phyloP scores from a whole-genome alignment of 2,888 invertebrate genomes.

The Sisyra nigra region DNA sequence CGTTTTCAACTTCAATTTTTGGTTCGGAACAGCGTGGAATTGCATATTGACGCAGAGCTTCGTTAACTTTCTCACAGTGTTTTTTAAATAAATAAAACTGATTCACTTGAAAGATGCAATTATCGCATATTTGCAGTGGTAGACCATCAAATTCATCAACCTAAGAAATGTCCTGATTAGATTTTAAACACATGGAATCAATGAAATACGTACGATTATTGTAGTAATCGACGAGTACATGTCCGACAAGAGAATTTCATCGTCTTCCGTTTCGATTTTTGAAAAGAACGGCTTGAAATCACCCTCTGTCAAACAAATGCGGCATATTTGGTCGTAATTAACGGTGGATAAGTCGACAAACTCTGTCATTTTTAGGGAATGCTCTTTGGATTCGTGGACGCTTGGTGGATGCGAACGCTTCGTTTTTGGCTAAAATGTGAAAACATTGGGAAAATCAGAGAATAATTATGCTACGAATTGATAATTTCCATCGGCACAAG shows the following conservation, averaged over 20 bases:
- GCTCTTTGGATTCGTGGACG: too few relatives aligned
- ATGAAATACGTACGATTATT: not conserved
- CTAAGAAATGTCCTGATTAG: not conserved
- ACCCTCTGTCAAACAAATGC: not conserved
- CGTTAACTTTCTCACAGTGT: not conserved
- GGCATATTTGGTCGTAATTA: not conserved
- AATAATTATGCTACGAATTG: too few relatives aligned
- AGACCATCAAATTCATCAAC: not conserved
- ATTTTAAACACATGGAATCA: not conserved
- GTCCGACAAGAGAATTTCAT: not conserved
- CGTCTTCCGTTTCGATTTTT: not conserved
- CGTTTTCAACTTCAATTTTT: too few relatives aligned
- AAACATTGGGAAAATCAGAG: too few relatives aligned
- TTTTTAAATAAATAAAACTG: not conserved
- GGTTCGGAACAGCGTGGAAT: too few relatives aligned
- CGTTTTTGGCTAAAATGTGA: too few relatives aligned
- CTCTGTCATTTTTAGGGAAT: not conserved
- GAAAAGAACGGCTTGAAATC: not conserved
- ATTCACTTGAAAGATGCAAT: not conserved
- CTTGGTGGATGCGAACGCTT: too few relatives aligned
- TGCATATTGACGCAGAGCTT: not conserved
- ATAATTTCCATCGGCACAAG: too few relatives aligned
- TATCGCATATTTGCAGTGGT: not conserved
- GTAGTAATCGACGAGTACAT: not conserved
- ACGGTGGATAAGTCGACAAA: not conserved